Percentiles rank a stretch among this genome's conserved stretches.
These are phyloP conservation scores for Eidolon dupreanum DNA, from an alignment of 2,797 vertebrate genomes.

Conservation along the genomic window DNA sequence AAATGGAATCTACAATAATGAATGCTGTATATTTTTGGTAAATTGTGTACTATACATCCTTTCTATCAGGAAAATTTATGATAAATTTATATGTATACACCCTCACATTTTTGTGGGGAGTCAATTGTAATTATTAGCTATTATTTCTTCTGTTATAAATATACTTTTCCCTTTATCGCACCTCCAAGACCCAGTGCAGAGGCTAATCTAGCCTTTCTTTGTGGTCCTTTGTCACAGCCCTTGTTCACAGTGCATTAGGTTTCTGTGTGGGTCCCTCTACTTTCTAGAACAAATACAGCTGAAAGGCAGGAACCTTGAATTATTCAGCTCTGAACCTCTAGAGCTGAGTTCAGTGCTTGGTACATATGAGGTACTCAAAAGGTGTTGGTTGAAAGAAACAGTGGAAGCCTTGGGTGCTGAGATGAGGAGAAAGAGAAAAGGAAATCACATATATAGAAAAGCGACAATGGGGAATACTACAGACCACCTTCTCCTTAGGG, in stretches of 20 bases:
- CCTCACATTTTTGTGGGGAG: background rate
- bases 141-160: slow-evolving; percentile 3
- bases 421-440: background rate
- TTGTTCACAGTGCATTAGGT: background rate
- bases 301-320: background rate
- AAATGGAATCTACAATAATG: background rate
- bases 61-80: background rate
- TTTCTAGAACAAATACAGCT: background rate
- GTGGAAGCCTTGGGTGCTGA: background rate
- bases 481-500: background rate
- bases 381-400: background rate
- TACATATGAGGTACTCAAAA: background rate
- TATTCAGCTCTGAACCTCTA: background rate
- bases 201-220: background rate
- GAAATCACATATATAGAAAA: background rate
- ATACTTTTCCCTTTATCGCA: background rate
- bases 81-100: background rate
- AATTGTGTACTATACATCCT: background rate
- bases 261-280: background rate
- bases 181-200: background rate
- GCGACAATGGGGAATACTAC: background rate
- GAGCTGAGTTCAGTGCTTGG: background rate
- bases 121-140: background rate
- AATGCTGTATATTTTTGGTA: background rate
- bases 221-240: background rate